Evolutionary conservation across 2,113 vertebrate genomes (phyloP), one percentile per base, ranked within the genome.

Genomic region (Callithrix jacchus): DNA sequence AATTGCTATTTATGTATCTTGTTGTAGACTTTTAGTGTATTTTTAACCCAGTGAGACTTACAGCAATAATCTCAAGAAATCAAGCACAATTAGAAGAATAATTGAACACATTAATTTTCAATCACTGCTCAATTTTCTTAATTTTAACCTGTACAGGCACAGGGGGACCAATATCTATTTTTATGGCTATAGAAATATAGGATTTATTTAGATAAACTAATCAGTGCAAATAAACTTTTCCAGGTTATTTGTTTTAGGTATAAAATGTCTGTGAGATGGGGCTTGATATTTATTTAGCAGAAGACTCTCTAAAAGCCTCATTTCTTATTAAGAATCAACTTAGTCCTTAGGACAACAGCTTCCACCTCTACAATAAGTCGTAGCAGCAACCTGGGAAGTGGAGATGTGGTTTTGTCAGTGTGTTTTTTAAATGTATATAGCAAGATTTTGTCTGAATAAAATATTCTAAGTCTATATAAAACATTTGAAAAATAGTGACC

Each of bases 51-150:
- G 18, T 95, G 42, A 88, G 30, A 58, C 64, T 93, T 12, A 54
- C 14, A 84, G 54, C 58, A 70, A 86, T 30, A 86, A 45, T 89
- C 64, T 32, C 14, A 91, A 61, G 37, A 91, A 82, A 89, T 27
- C 45, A 88, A 94, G 86, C 64, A 94, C 93, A 97, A 95, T 94
- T 56, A 81, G 42, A 94, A 66, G 17, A 92, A 79, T 61, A 83
- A 95, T 42, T 71, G 81, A 94, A 61, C 17, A 80, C n/a, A 81
- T 89, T 89, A 83, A 68, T 90, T 92, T 93, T 93, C 40, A 74
- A 35, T 79, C 73, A 76, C 23, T 83, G 64, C 32, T 94, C 84
- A 61, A 37, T 94, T 92, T 91, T 93, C 58, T 92, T 14, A 89
- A 79, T 93, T 90, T 95, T 95, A 92, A 68, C 30, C 80, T 94